Evolutionary conservation across 64 coral and sea anemone species (phyloP).

Genomic region (Astreopora myriophthalma): DNA sequence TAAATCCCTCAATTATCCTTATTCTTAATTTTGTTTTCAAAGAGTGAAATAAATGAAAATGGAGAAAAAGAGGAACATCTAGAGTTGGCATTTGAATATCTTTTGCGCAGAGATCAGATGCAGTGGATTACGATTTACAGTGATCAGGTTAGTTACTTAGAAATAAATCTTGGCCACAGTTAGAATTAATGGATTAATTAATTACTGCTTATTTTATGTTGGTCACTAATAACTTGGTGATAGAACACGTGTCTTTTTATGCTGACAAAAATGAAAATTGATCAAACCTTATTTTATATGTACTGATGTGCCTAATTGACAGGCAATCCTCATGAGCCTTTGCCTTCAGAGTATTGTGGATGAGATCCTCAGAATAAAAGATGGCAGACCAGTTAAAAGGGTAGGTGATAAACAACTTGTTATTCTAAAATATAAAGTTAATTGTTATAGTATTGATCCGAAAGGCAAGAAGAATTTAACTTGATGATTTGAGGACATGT

Average conservation of each 20-base stretch:
- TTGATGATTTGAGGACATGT: too few species aligned
- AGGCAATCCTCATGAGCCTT: constrained; percentile 93
- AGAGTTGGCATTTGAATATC: constrained; percentile 96
- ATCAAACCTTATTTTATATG: background rate
- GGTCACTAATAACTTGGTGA: too few species aligned
- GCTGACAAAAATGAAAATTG: background rate
- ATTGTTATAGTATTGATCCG: too few species aligned
- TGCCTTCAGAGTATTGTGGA: constrained; percentile 98
- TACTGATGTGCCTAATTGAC: background rate
- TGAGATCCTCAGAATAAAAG: constrained; percentile 92
- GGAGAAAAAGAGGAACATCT: constrained; percentile 61
- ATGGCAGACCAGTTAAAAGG: constrained; percentile 66
- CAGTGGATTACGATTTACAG: constrained; percentile 94
- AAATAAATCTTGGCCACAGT: too few species aligned
- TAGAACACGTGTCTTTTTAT: background rate
- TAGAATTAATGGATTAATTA: too few species aligned
- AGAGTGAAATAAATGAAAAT: constrained; percentile 55
- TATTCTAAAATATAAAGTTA: too few species aligned
- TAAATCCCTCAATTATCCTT: background rate
- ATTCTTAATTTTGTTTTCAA: background rate
- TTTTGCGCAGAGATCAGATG: constrained; percentile 83
- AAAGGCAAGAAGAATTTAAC: background rate
- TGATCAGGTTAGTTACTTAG: constrained; percentile 63
- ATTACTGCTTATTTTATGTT: too few species aligned
- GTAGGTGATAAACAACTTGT: background rate